Conservation (phyloP, 1,140 invertebrate genomes). For the Heliconius hewitsoni region DNA sequence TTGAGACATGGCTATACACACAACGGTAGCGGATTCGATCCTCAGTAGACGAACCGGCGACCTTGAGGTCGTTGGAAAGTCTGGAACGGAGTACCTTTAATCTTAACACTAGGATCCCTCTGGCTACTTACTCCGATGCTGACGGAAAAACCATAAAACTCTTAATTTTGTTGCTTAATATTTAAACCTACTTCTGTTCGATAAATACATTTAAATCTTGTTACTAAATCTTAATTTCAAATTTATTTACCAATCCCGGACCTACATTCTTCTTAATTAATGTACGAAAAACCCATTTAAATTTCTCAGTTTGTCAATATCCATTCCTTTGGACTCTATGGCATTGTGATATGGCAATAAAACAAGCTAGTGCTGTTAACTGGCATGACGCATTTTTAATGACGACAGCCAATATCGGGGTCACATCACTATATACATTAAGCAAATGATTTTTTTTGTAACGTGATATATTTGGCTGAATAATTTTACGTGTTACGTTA, state of each 20-base stretch:
- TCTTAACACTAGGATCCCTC: no score
- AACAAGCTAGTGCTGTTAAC: neutral
- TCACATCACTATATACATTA: neutral
- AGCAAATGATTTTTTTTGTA: neutral
- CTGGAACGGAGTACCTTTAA: no score
- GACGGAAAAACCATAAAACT: no score
- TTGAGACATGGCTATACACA: no score
- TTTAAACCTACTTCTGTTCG: no score
- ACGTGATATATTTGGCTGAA: neutral
- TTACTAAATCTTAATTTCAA: slow-evolving; percentile 6
- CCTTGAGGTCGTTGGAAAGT: no score
- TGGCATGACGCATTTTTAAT: slow-evolving; percentile 11
- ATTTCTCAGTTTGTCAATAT: neutral
- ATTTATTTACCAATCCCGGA: neutral
- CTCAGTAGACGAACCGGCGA: no score
- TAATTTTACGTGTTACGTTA: neutral
- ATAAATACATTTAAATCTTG: neutral
- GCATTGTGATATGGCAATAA: neutral
- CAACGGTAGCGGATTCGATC: no score
- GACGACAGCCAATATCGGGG: slow-evolving; percentile 6
- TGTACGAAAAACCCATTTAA: neutral
- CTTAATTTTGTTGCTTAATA: no score
- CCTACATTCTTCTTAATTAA: neutral
- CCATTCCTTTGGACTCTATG: neutral
- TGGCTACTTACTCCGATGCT: no score